Evolutionary conservation across 2,797 vertebrate species (phyloP).

Genomic region (Carcharodon carcharias): DNA sequence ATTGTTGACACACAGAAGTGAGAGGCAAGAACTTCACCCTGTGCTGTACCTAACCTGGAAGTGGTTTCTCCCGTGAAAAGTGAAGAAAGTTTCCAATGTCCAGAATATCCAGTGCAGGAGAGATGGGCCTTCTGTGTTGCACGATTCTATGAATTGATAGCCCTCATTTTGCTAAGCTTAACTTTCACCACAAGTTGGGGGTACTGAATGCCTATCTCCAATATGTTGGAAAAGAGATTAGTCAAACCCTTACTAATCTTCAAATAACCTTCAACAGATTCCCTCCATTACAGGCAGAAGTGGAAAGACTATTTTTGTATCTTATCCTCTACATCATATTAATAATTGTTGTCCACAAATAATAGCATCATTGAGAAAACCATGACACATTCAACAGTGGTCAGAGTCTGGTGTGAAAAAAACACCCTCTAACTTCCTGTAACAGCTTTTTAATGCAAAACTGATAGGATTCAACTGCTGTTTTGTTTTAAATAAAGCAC

Average conservation of each 20-base stretch:
- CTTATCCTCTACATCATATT: neutral
- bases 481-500: neutral
- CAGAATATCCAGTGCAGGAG: neutral
- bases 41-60: neutral
- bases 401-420: neutral
- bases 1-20: neutral
- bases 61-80: neutral
- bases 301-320: neutral
- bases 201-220: neutral
- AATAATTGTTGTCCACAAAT: neutral
- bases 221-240: neutral
- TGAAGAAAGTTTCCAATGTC: neutral
- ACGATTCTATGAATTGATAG: neutral
- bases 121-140: neutral
- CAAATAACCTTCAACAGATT: neutral
- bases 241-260: neutral
- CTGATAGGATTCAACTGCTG: neutral
- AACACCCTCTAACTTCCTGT: constrained; percentile 25
- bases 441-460: neutral
- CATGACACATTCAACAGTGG: neutral
- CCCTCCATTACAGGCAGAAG: neutral
- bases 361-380: neutral
- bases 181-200: neutral
- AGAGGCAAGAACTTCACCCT: neutral
- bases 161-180: neutral